Evolutionary conservation across 2,888 invertebrate species (phyloP), one percentile per base, ranked within the genome.

Genomic region (Ceriagrion tenellum): DNA sequence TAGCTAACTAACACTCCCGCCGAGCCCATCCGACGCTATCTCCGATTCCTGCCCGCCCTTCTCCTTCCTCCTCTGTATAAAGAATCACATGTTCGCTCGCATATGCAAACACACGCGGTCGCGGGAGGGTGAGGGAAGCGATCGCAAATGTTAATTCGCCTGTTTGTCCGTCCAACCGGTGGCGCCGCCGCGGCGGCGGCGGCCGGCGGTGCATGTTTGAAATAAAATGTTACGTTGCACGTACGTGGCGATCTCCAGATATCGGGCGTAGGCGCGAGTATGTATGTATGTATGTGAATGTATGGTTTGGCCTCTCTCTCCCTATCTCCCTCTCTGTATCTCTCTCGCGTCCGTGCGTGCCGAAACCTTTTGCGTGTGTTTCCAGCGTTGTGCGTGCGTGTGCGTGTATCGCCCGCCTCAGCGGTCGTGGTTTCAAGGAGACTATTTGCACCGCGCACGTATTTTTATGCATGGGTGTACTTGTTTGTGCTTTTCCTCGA

Each of bases 131-230:
- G 47, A 8, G 47, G 8, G 47, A 8, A 26, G 35, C 35, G 81
- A 81, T 81, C 81, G 81, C 35, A 81, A 81, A 81, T 81, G 81
- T 81, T 81, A 81, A 81, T 30, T 81, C 81, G 81, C 12, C 81
- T 81, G 81, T 81, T 81, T 81, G 35, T 69, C 18, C 26, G 18
- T 26, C 81, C 26, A 16, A 35, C 8, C 81, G 81, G 81, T 35
- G 35, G 81, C 81, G 69, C n/a, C 69, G 69, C n/a, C 69, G n/a
- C 69, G n/a, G 69, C 69, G 69, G 69, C 69, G 69, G 69, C 1
- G 74, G 74, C 16, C n/a, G 74, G 74, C 16, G 81, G 81, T 35
- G 81, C 81, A 35, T 81, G 81, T 35, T 35, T 30, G 81, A 81
- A 81, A 81, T 35, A 81, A 81, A 81, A 81, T 13, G 81, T 59